Conservation (phyloP, 2,113 vertebrate species). For the Thoracochromis brauschi region DNA sequence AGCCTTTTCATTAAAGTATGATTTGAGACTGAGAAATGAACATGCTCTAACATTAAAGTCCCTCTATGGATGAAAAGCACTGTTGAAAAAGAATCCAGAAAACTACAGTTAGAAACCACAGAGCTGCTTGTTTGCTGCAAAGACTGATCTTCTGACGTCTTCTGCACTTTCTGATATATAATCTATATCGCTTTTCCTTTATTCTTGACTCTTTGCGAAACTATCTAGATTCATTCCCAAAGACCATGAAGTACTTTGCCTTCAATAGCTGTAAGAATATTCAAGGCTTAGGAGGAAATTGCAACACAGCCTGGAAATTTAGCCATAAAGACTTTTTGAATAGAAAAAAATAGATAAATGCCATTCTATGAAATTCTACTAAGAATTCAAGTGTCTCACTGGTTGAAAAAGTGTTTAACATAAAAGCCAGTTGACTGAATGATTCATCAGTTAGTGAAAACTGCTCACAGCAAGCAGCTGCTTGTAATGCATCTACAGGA, state of each 20-base stretch:
- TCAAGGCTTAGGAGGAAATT: not conserved
- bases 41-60: not conserved
- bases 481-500: not conserved
- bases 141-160: not conserved
- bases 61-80: not conserved
- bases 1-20: not conserved
- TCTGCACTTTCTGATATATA: not conserved
- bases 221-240: not conserved
- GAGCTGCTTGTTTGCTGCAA: not conserved
- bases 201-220: not conserved
- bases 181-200: not conserved
- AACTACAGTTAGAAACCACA: not conserved
- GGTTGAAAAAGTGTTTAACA: conserved; percentile 12
- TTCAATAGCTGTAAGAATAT: not conserved
- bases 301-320: not conserved
- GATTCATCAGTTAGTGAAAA: not conserved
- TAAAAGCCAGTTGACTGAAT: not conserved
- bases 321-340: not conserved
- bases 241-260: not conserved
- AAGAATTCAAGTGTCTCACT: conserved; percentile 1
- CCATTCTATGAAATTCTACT: not conserved
- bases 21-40: not conserved
- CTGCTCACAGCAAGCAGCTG: not conserved
- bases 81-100: not conserved
- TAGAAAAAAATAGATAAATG: not conserved